A percentile compares a stretch with the other conserved stretches of the same genome.
Evolutionary conservation across 2,888 invertebrate species (phyloP).

Genomic region (Eristalis tenax): DNA sequence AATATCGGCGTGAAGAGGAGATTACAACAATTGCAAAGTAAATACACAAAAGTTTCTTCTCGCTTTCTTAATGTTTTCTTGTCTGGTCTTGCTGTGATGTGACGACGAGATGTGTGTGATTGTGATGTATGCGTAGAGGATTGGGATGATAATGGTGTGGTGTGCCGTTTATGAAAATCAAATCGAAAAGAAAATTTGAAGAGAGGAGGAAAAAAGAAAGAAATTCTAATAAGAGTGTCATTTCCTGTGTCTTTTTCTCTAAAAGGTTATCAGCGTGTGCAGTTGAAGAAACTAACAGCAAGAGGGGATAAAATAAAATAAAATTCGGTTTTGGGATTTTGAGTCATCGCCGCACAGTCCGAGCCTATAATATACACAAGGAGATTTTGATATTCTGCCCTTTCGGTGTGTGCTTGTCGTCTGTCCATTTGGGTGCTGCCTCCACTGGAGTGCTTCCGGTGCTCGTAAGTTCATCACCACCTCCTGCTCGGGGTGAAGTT

Average conservation of each 20-base stretch:
- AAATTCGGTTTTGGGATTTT: constrained; percentile 41
- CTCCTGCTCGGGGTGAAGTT: not conserved
- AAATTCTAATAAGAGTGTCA: constrained; percentile 59
- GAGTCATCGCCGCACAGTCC: constrained; percentile 43
- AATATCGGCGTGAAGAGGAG: constrained; percentile 2
- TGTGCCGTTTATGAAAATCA: constrained; percentile 50
- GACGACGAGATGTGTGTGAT: not conserved
- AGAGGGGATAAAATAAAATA: not conserved
- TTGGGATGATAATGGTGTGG: constrained; percentile 34
- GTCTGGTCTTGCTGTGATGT: constrained; percentile 17
- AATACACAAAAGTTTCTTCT: constrained; percentile 22
- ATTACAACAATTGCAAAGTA: constrained; percentile 7
- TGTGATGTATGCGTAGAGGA: constrained; percentile 16
- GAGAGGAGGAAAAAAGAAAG: constrained; percentile 20
- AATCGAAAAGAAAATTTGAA: constrained; percentile 54
- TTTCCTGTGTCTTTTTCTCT: constrained; percentile 53
- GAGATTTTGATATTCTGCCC: constrained; percentile 32
- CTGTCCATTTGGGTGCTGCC: constrained; percentile 61
- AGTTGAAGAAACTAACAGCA: not conserved
- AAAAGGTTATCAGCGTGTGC: constrained; percentile 62
- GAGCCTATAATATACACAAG: not conserved
- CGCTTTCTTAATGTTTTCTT: constrained; percentile 47
- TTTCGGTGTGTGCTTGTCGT: constrained; percentile 12
- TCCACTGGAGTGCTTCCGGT: constrained; percentile 60
- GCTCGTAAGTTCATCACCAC: constrained; percentile 10